These are phyloP conservation scores for Crypturellus tataupa DNA, from an alignment of 2,797 vertebrate genomes.

Conservation along the genomic window DNA sequence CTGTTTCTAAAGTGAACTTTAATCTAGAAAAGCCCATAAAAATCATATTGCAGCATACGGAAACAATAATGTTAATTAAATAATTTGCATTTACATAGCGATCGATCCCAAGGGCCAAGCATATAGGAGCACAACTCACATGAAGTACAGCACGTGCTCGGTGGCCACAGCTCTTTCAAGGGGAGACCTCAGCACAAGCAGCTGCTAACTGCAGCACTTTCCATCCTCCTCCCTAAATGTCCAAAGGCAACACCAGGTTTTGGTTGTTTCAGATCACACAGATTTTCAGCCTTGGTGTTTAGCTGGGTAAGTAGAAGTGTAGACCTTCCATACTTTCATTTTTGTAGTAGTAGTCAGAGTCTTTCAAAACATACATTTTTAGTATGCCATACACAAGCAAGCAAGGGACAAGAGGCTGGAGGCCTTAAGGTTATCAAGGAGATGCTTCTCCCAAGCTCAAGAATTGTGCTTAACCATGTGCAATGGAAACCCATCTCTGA, in stretches of 20 bases:
- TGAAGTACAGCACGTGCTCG: neutral
- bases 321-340: neutral
- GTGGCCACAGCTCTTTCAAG: neutral
- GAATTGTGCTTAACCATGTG: neutral
- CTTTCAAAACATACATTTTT: neutral
- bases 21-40: constrained; percentile 74
- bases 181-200: neutral
- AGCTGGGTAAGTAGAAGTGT: neutral
- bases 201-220: neutral
- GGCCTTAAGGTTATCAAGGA: neutral
- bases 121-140: constrained; percentile 42
- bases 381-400: neutral
- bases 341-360: neutral
- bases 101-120: constrained; percentile 62
- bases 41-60: constrained; percentile 67
- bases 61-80: constrained; percentile 76
- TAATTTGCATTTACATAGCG: constrained; percentile 71
- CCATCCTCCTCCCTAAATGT: neutral
- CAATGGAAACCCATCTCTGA: neutral
- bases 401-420: neutral
- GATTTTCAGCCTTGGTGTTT: neutral
- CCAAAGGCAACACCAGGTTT: neutral
- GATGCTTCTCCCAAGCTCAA: neutral
- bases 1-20: constrained; percentile 71
- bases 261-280: neutral